These are phyloP conservation scores for Hippoglossus stenolepis DNA, from an alignment of 2,113 vertebrate genomes.

Conservation along the genomic window DNA sequence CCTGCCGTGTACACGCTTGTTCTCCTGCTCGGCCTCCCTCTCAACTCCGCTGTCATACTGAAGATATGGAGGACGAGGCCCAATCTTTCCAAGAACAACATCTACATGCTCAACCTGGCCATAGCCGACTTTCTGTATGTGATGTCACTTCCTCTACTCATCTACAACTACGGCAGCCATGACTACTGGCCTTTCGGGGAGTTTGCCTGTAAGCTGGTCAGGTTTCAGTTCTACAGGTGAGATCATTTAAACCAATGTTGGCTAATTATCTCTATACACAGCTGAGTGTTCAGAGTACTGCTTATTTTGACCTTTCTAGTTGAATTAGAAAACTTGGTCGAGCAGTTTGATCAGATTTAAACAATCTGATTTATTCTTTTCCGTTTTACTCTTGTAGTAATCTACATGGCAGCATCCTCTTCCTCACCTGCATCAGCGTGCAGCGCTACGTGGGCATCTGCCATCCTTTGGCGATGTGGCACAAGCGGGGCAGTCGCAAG, in stretches of 20 bases:
- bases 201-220: slow-evolving; percentile 88
- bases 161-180: slow-evolving; percentile 93
- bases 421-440: slow-evolving; percentile 97
- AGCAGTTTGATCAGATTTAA: neutral
- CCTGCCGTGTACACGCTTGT: slow-evolving; percentile 90
- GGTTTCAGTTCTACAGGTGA: slow-evolving; percentile 94
- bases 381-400: slow-evolving; percentile 79
- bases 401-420: slow-evolving; percentile 93
- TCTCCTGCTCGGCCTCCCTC: slow-evolving; percentile 86
- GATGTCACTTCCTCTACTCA: slow-evolving; percentile 93
- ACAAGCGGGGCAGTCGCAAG: slow-evolving; percentile 87
- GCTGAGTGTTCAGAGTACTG: too few species aligned
- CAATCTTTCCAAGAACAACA: slow-evolving; percentile 84
- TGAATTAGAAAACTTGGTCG: too few species aligned
- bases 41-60: slow-evolving; percentile 89
- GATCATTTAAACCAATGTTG: neutral
- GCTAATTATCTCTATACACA: too few species aligned
- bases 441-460: slow-evolving; percentile 97
- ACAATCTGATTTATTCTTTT: neutral
- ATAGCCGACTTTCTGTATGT: slow-evolving; percentile 92
- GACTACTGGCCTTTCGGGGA: slow-evolving; percentile 99
- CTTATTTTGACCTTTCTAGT: too few species aligned
- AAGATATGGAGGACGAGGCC: slow-evolving; percentile 87
- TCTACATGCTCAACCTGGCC: slow-evolving; percentile 96
- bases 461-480: slow-evolving; percentile 90